phyloP scores from a whole-genome alignment of 2,797 vertebrate species.

The Chaunax sp. region DNA sequence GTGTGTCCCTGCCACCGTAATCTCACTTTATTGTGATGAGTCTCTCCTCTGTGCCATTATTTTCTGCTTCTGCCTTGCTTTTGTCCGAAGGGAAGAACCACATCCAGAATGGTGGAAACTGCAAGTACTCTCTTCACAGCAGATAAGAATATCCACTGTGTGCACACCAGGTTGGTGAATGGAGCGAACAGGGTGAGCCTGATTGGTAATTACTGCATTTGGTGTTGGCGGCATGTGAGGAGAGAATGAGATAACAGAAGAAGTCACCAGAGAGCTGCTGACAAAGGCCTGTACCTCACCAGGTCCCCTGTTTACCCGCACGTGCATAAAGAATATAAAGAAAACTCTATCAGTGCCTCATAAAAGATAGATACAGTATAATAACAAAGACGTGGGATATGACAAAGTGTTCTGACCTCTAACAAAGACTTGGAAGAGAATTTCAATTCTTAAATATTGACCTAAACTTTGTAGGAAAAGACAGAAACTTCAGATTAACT shows the following conservation, averaged over 20 bases:
- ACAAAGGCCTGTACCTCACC: conserved; percentile 18
- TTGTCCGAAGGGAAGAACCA: conserved; percentile 33
- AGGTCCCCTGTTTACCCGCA: neutral
- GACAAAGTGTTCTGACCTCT: neutral
- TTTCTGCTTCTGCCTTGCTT: conserved; percentile 1
- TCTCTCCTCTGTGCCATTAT: conserved; percentile 36
- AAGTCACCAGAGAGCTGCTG: conserved; percentile 25
- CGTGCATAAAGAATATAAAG: neutral
- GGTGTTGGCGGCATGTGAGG: conserved; percentile 56
- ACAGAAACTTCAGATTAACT: neutral
- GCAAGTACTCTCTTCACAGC: conserved; percentile 44
- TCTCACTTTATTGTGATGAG: conserved; percentile 40
- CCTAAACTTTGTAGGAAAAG: neutral
- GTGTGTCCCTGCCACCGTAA: conserved; percentile 21
- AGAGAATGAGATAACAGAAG: conserved; percentile 51
- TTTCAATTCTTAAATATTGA: too few species aligned
- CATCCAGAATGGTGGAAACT: conserved; percentile 31
- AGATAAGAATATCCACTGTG: conserved; percentile 49
- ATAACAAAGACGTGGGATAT: neutral
- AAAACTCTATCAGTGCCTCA: neutral
- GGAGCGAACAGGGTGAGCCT: conserved; percentile 58
- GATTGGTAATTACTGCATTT: conserved; percentile 73
- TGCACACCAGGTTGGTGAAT: conserved; percentile 55
- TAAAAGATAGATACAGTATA: neutral
- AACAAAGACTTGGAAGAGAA: neutral